Evolutionary conservation across 1,140 invertebrate genomes (phyloP).

Genomic region (Papilio glaucus): DNA sequence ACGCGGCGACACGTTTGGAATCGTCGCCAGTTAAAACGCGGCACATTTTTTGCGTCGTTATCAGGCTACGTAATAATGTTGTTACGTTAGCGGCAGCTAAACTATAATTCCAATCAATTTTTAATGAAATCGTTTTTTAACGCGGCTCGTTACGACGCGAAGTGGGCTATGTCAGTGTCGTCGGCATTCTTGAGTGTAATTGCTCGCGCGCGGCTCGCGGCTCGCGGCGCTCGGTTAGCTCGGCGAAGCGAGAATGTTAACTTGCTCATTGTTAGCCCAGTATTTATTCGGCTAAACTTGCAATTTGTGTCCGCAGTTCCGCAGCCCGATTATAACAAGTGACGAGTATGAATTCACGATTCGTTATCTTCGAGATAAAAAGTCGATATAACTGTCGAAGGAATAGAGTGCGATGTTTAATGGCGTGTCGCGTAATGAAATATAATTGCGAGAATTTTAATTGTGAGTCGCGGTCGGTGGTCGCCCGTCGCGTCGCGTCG

Average conservation of each 20-base stretch:
- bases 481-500: constrained; percentile 42
- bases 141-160: constrained; percentile 18
- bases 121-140: constrained; percentile 31
- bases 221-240: background rate
- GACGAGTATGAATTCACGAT: background rate
- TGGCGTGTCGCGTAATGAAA: constrained; percentile 55
- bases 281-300: constrained; percentile 6
- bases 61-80: constrained; percentile 28
- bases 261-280: background rate
- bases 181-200: constrained; percentile 25
- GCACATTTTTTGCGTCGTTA: constrained; percentile 2
- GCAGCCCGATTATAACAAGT: background rate
- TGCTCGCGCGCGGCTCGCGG: background rate
- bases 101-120: constrained; percentile 35
- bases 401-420: constrained; percentile 53
- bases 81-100: constrained; percentile 31
- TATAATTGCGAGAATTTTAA: constrained; percentile 72
- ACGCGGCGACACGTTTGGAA: constrained; percentile 13
- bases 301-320: background rate
- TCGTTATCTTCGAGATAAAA: background rate
- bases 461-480: constrained; percentile 51
- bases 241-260: background rate
- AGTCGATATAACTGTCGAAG: constrained; percentile 35
- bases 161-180: constrained; percentile 33
- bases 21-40: constrained; percentile 22